Percentiles rank a stretch among this genome's conserved stretches.
Conservation (phyloP, 2,888 invertebrate species). For the Lumbricus terrestris region DNA sequence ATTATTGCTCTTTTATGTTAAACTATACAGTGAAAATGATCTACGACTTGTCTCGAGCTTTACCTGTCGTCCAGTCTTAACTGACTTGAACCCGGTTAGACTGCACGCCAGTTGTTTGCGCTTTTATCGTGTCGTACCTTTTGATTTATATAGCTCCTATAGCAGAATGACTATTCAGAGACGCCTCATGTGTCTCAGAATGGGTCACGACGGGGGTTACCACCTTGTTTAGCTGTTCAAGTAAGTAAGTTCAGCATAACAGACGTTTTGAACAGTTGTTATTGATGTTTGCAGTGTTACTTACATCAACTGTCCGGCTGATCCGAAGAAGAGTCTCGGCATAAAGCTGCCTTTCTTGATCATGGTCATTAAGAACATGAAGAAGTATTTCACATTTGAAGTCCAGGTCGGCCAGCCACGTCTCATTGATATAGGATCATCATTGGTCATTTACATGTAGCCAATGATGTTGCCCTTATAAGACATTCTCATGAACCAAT, state of each 20-base stretch:
- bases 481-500: neutral
- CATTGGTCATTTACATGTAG: no score
- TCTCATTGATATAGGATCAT: neutral
- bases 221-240: neutral
- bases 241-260: neutral
- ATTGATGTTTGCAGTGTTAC: slow-evolving; percentile 72
- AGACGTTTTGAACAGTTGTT: neutral
- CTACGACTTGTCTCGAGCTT: neutral
- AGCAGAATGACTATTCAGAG: no score
- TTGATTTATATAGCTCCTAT: no score
- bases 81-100: neutral
- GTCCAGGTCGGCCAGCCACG: slow-evolving; percentile 72
- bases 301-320: slow-evolving; percentile 86
- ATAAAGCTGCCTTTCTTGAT: slow-evolving; percentile 89
- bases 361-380: slow-evolving; percentile 90
- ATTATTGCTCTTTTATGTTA: neutral
- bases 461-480: no score
- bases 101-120: neutral
- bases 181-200: neutral
- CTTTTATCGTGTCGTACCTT: no score
- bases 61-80: neutral
- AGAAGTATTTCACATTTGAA: slow-evolving; percentile 91
- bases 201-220: neutral
- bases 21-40: neutral
- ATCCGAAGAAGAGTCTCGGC: slow-evolving; percentile 79